phyloP scores from a whole-genome alignment of 2,888 invertebrate species.

The Bombyx huttoni region DNA sequence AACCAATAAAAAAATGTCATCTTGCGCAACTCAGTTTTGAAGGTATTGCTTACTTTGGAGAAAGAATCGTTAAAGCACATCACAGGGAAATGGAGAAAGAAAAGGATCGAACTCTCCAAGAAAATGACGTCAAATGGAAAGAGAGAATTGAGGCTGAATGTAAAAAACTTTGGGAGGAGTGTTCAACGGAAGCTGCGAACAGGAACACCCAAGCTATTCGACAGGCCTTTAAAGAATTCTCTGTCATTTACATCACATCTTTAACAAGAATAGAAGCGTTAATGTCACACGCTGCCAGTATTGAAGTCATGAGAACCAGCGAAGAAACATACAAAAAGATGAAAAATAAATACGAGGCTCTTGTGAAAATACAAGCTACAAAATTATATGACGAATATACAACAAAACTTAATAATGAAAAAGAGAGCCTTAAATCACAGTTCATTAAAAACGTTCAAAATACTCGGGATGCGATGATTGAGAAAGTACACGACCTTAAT shows the following conservation, averaged over 20 bases:
- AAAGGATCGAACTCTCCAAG: constrained; percentile 20
- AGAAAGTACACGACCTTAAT: constrained; percentile 42
- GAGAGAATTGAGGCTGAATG: constrained; percentile 19
- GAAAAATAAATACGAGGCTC: constrained; percentile 25
- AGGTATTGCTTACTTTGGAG: constrained; percentile 35
- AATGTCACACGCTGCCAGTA: constrained; percentile 31
- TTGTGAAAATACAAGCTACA: constrained; percentile 38
- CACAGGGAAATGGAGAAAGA: constrained; percentile 26
- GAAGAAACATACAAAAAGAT: constrained; percentile 29
- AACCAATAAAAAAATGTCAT: constrained; percentile 34
- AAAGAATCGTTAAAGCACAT: constrained; percentile 24
- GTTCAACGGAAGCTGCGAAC: constrained; percentile 18
- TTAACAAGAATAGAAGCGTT: constrained; percentile 38
- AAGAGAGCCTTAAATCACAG: constrained; percentile 25
- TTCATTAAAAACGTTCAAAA: constrained; percentile 33
- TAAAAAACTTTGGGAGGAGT: constrained; percentile 22
- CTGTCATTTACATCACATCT: constrained; percentile 29
- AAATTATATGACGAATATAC: constrained; percentile 35
- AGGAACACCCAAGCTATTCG: constrained; percentile 33
- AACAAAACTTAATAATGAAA: constrained; percentile 28
- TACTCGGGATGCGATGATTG: constrained; percentile 15
- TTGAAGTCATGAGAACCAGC: constrained; percentile 30
- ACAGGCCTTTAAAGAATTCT: constrained; percentile 36
- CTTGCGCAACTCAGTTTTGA: constrained; percentile 32
- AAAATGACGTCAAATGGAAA: constrained; percentile 40